Conservation (phyloP, 2,113 vertebrate species). For the Dermatemys mawii region DNA sequence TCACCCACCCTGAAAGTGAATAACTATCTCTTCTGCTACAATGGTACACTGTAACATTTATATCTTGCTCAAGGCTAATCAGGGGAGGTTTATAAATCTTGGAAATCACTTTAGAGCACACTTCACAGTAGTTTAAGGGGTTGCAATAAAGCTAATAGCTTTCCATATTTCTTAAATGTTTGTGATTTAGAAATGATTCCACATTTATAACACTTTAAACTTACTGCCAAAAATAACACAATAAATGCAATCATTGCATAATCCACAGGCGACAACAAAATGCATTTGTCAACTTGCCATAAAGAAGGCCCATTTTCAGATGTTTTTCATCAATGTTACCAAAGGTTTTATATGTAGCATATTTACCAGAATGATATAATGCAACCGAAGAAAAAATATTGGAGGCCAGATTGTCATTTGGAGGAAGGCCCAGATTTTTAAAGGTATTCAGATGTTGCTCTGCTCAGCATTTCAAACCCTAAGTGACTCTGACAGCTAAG, state of each 20-base stretch:
- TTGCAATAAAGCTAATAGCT: conserved; percentile 69
- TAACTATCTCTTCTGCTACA: conserved; percentile 37
- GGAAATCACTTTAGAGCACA: conserved; percentile 74
- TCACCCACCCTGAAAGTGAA: conserved; percentile 22
- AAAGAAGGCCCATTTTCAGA: neutral
- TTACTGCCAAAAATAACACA: conserved; percentile 40
- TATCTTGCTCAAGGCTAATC: conserved; percentile 67
- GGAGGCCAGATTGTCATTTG: neutral
- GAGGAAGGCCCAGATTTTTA: neutral
- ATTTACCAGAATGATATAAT: neutral
- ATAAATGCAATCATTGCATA: conserved; percentile 48
- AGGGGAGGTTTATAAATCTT: conserved; percentile 67
- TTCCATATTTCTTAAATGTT: conserved; percentile 70
- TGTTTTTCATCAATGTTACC: neutral
- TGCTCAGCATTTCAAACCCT: neutral
- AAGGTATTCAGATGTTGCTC: neutral
- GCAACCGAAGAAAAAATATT: neutral
- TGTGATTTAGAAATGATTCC: conserved; percentile 65
- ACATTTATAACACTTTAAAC: conserved; percentile 48
- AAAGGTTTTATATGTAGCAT: neutral
- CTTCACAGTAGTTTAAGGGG: conserved; percentile 67
- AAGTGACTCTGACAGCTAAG: neutral
- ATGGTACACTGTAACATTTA: conserved; percentile 57
- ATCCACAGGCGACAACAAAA: conserved; percentile 15
- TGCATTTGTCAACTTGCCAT: neutral